Conservation (phyloP, 2,797 vertebrate genomes). For the Oreortyx pictus region DNA sequence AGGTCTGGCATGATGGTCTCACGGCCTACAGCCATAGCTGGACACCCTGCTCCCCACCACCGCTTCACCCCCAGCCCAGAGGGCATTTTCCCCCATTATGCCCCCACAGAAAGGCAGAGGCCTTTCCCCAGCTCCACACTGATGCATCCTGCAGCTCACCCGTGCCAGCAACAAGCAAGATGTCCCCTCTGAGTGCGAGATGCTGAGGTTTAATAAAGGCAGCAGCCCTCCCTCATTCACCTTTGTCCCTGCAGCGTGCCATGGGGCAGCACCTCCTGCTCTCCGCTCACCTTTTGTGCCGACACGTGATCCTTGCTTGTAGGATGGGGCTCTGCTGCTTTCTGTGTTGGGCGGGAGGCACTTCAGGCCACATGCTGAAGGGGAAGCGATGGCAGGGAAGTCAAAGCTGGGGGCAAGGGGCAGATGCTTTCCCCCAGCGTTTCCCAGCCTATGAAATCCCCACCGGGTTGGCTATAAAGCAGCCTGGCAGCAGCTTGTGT, state of each 20-base stretch:
- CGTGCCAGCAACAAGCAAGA: not conserved
- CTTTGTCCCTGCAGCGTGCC: accelerated
- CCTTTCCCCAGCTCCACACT: accelerated
- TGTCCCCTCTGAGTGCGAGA: accelerated
- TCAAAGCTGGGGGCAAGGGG: accelerated
- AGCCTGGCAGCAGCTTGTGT: accelerated
- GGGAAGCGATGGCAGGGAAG: not conserved
- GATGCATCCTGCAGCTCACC: accelerated
- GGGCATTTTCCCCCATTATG: not conserved
- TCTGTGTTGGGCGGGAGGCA: accelerated
- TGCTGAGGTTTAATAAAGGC: not conserved
- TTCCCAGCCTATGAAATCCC: constrained; percentile 20
- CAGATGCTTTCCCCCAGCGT: not conserved
- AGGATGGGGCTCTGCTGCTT: accelerated
- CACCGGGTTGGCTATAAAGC: not conserved
- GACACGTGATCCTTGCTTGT: not conserved
- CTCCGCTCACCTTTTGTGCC: not conserved
- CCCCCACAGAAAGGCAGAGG: too few species aligned
- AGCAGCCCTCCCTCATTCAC: not conserved
- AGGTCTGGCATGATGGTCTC: accelerated
- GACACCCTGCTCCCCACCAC: accelerated
- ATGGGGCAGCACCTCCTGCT: not conserved
- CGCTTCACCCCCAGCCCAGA: accelerated
- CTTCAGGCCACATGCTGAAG: accelerated
- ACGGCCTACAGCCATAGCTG: not conserved